Evolutionary conservation across 2,888 invertebrate genomes (phyloP).

Genomic region (Blastobasis adustella): DNA sequence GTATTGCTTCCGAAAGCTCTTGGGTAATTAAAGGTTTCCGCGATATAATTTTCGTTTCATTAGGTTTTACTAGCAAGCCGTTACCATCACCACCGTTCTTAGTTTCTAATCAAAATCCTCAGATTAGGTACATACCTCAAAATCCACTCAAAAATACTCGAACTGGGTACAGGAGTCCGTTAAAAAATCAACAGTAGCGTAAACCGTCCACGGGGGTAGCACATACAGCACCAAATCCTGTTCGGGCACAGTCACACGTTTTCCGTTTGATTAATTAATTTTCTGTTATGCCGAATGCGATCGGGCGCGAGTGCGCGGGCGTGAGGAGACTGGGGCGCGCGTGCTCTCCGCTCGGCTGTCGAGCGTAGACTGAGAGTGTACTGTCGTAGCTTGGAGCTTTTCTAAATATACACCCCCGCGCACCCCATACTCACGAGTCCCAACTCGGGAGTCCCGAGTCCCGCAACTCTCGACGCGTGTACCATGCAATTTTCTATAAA

Average conservation of each 20-base stretch:
- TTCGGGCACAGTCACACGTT: slow-evolving; percentile 49
- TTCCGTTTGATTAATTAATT: slow-evolving; percentile 40
- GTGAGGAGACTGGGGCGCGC: slow-evolving; percentile 31
- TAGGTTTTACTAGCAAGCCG: too few relatives aligned
- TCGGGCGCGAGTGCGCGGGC: slow-evolving; percentile 38
- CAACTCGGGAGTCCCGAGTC: slow-evolving; percentile 38
- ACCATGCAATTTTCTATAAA: slow-evolving; percentile 72
- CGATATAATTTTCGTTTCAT: too few relatives aligned
- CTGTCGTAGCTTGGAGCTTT: slow-evolving; percentile 44
- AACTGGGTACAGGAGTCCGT: slow-evolving; percentile 31
- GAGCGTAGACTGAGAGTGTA: slow-evolving; percentile 50
- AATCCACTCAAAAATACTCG: slow-evolving; percentile 4
- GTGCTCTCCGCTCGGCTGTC: slow-evolving; percentile 44
- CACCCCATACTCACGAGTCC: slow-evolving; percentile 52
- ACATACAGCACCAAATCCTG: slow-evolving; percentile 50
- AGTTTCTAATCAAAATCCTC: too few relatives aligned
- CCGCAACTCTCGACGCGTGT: slow-evolving; percentile 56
- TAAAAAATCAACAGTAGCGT: slow-evolving; percentile 33
- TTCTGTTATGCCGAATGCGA: slow-evolving; percentile 53
- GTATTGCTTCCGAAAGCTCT: too few relatives aligned
- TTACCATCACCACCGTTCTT: too few relatives aligned
- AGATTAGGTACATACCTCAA: slow-evolving; percentile 9
- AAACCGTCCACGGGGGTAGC: slow-evolving; percentile 33
- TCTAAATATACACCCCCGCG: slow-evolving; percentile 72
- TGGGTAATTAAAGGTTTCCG: too few relatives aligned